Evolutionary conservation across 1,140 invertebrate genomes (phyloP).

Genomic region (Solen grandis): DNA sequence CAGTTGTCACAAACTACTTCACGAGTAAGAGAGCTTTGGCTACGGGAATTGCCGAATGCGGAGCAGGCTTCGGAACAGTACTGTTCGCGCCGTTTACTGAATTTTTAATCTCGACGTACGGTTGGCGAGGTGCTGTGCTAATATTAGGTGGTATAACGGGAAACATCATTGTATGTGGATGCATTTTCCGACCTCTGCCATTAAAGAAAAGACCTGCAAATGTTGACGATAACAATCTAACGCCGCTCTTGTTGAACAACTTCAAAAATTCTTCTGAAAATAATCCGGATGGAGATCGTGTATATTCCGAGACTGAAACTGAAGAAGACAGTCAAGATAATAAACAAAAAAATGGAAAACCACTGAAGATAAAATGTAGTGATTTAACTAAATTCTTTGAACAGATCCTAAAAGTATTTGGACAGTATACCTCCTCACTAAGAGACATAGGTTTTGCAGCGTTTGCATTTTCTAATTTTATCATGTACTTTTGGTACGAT

Average conservation of each 20-base stretch:
- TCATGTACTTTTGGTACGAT: slow-evolving; percentile 76
- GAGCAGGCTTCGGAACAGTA: slow-evolving; percentile 79
- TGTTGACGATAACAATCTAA: too few relatives aligned
- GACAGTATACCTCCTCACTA: too few relatives aligned
- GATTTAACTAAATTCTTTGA: too few relatives aligned
- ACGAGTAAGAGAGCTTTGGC: slow-evolving; percentile 93
- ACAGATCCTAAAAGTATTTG: too few relatives aligned
- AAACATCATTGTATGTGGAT: slow-evolving; percentile 89
- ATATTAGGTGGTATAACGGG: slow-evolving; percentile 90
- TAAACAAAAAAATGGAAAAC: too few relatives aligned
- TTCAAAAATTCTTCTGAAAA: too few relatives aligned
- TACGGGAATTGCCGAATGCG: slow-evolving; percentile 89
- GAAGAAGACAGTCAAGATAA: too few relatives aligned
- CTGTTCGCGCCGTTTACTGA: slow-evolving; percentile 77
- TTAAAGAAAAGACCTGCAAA: not conserved
- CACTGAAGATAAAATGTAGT: too few relatives aligned
- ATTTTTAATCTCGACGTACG: slow-evolving; percentile 72
- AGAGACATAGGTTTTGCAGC: slow-evolving; percentile 65
- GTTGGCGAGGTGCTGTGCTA: slow-evolving; percentile 85
- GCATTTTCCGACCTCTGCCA: slow-evolving; percentile 89
- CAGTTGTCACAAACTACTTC: slow-evolving; percentile 92
- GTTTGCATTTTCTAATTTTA: slow-evolving; percentile 71
- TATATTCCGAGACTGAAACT: too few relatives aligned
- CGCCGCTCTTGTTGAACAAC: too few relatives aligned
- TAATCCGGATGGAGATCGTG: too few relatives aligned